Base-by-base conservation (phyloP, 2,113 vertebrate species). In the Proteles cristata region DNA sequence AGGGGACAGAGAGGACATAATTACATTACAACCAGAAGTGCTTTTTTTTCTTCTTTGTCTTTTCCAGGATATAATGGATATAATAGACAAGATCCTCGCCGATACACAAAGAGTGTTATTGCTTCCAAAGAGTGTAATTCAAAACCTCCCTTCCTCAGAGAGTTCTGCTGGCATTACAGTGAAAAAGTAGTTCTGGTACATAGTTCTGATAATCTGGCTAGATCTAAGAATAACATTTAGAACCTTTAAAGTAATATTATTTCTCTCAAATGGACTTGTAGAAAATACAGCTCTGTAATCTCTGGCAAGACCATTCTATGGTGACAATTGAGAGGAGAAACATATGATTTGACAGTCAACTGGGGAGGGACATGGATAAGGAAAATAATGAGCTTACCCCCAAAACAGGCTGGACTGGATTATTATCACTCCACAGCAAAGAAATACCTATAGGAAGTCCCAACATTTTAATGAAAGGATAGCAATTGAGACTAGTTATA, bases 221-320 rank as follows among this genome's bases (percentile, higher is more conserved):
- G 74, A 93, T 92, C 45, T 94, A 93, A 94, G 35, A 94, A 96
- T 85, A 96, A 92, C 83, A 97, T 71, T 88, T 81, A 55, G 35
- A 84, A n/a, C 15, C n/a, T 88, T 94, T 45, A 96, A 43, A 90
- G 77, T 89, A 90, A 88, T 94, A 93, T 81, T 74, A 55, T 81
- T 80, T 94, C 71, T 87, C 35, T 90, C 63, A 61, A 80, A 92
- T 77, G 65, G 43, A 74, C 43, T 28, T 50, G 12, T 25, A 83
- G 45, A 93, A 96, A 81, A 39, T 79, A 35, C 23, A 92, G 61
- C 25, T 33, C 45, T 96, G 28, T 92, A 23, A 84, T 94, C 25
- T 88, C 69, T 96, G 65, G 26, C 23, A 88, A 87, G 71, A 88
- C 39, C 85, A 86, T 39, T 92, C 39, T 53, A 7, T n/a, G 65